Evolutionary conservation across 1,140 invertebrate species (phyloP), one percentile per base, ranked within the genome.

Genomic region (Lepidostoma basale): DNA sequence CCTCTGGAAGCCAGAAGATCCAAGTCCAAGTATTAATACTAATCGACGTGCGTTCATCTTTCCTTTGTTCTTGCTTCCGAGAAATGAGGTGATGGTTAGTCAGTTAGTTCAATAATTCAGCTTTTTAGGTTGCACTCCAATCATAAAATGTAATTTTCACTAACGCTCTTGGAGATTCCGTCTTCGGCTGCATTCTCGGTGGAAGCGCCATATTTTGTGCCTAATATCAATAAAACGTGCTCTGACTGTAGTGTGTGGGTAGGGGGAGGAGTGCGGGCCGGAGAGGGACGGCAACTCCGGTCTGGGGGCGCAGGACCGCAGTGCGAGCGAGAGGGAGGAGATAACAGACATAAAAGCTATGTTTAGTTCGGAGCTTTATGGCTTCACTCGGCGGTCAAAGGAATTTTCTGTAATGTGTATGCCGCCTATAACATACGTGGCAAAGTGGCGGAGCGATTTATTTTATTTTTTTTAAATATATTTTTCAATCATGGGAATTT

Each of bases 221-320:
- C 20, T 52, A 20, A 52, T 64, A 64, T 64, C 62, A 64, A 64
- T 52, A 52, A 64, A 64, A 64, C 62, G 62, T 64, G 62, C 44
- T 30, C 47, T 16, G 62, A 64, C 40, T 62, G 9, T 59, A 39
- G 16, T 26, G 39, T 16, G 44, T 14, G 16, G 20, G 36, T 9
- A 59, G n/a, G n/a, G n/a, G n/a, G n/a, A n/a, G n/a, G n/a, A n/a
- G n/a, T 45, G 16, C 8, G 45, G 20, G 62, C 10, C 26, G 8
- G 62, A 64, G 18, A 39, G 45, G 40, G 62, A 49, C 26, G 30
- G 45, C 23, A 16, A 36, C 40, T 59, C 22, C 33, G 40, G 33
- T 36, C 14, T 4, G 18, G 3, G 39, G 18, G n/a, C 18, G 5
- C 1, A 10, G 9, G 2, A 44, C 18, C 18, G 30, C 30, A 18